A percentile compares a stretch with the other conserved stretches of the same genome.
phyloP scores from a whole-genome alignment of 2,888 invertebrate species.

The Aphodius granarius region DNA sequence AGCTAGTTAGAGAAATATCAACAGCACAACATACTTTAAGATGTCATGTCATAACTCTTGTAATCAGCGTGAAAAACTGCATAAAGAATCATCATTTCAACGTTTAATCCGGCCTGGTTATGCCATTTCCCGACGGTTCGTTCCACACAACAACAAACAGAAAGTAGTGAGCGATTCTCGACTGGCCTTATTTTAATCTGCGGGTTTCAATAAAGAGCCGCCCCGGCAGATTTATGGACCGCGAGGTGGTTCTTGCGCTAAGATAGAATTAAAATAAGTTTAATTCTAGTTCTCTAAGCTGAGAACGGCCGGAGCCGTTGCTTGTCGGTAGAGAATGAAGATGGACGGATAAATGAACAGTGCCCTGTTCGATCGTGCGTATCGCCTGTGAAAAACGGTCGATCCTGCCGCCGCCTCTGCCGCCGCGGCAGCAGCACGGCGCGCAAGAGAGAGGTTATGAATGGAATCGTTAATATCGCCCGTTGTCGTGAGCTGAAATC shows the following conservation, averaged over 20 bases:
- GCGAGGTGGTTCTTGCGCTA: not conserved
- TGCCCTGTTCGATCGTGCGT: constrained; percentile 25
- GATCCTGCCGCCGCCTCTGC: not conserved
- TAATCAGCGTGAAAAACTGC: no score
- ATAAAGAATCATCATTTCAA: no score
- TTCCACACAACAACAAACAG: not conserved
- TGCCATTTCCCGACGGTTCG: no score
- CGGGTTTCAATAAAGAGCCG: constrained; percentile 17
- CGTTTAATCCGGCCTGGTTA: no score
- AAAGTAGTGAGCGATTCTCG: not conserved
- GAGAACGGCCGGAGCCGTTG: not conserved
- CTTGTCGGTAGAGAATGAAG: constrained; percentile 27
- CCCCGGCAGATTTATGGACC: not conserved
- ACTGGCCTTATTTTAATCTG: constrained; percentile 12
- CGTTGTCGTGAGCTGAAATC: constrained; percentile 21
- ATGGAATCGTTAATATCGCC: constrained; percentile 32
- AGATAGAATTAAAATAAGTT: constrained; percentile 32
- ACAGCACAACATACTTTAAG: no score
- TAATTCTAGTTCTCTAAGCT: constrained; percentile 33
- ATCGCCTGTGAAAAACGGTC: constrained; percentile 10
- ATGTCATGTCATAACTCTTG: no score
- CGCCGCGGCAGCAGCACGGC: not conserved
- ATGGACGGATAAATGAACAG: constrained; percentile 37
- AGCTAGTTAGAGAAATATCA: no score
- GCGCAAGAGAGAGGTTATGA: constrained; percentile 28